These are phyloP conservation scores for Megalonaias nervosa DNA, from an alignment of 1,140 invertebrate species.

Conservation along the genomic window DNA sequence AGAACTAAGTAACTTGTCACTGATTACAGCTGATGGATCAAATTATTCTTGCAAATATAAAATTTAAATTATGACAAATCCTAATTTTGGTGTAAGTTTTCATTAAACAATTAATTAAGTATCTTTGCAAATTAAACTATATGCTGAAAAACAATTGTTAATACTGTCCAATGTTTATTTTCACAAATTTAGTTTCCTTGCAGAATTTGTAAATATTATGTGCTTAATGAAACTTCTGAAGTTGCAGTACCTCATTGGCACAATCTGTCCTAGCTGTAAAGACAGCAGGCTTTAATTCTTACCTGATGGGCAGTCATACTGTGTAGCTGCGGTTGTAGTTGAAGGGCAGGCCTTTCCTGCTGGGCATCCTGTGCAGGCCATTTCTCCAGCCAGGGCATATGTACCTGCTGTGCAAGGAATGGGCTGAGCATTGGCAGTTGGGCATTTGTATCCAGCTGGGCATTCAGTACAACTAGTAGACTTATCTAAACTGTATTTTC, in stretches of 20 bases:
- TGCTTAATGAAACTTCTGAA: background rate
- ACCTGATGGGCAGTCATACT: slow-evolving; percentile 51
- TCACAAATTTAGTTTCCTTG: too few relatives aligned
- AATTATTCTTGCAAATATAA: too few relatives aligned
- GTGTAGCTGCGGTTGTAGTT: slow-evolving; percentile 43
- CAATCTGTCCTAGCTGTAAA: slow-evolving; percentile 6
- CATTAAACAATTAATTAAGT: too few relatives aligned
- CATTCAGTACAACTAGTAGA: slow-evolving; percentile 55
- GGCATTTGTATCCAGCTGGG: slow-evolving; percentile 63
- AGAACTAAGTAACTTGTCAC: too few relatives aligned
- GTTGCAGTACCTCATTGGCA: background rate
- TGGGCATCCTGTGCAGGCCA: slow-evolving; percentile 54
- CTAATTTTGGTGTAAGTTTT: too few relatives aligned
- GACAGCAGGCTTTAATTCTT: slow-evolving; percentile 3
- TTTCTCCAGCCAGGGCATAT: slow-evolving; percentile 47
- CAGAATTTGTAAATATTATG: background rate
- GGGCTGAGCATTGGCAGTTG: slow-evolving; percentile 43
- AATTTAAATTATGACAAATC: too few relatives aligned
- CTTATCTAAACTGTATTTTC: slow-evolving; percentile 55
- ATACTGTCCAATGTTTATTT: too few relatives aligned
- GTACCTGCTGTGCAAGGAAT: slow-evolving; percentile 52
- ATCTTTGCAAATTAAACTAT: too few relatives aligned
- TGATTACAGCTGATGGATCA: too few relatives aligned
- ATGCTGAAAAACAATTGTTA: too few relatives aligned
- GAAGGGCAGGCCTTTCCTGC: slow-evolving; percentile 62